These are phyloP conservation scores for Eupsilia transversa DNA, from an alignment of 2,888 invertebrate genomes.

Conservation along the genomic window DNA sequence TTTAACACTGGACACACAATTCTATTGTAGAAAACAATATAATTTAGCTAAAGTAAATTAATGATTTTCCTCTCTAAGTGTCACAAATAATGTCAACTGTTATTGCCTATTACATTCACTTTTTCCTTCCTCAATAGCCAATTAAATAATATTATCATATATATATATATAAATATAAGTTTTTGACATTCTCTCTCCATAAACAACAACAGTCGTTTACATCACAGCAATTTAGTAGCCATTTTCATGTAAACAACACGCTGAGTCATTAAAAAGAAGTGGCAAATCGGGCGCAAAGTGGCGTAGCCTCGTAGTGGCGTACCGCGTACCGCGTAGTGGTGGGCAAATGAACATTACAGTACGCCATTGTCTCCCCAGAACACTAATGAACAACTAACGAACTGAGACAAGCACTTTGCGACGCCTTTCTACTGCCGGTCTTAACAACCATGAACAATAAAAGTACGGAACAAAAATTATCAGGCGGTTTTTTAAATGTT, in stretches of 20 bases:
- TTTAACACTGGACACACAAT: neutral
- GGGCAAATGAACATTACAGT: slow-evolving; percentile 69
- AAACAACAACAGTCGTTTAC: neutral
- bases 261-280: slow-evolving; percentile 53
- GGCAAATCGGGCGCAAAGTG: slow-evolving; percentile 57
- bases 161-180: neutral
- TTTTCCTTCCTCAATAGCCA: slow-evolving; percentile 18
- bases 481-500: slow-evolving; percentile 25
- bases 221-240: slow-evolving; percentile 16
- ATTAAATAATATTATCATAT: neutral
- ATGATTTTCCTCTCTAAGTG: neutral
- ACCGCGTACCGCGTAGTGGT: slow-evolving; percentile 49
- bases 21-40: neutral
- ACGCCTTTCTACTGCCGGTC: slow-evolving; percentile 59
- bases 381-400: slow-evolving; percentile 78
- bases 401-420: slow-evolving; percentile 71
- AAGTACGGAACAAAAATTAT: slow-evolving; percentile 41
- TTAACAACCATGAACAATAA: slow-evolving; percentile 55
- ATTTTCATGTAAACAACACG: slow-evolving; percentile 39
- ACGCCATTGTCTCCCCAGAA: slow-evolving; percentile 70
- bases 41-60: neutral
- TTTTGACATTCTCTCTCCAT: neutral
- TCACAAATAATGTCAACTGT: neutral
- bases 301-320: slow-evolving; percentile 51
- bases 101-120: neutral